phyloP scores from a whole-genome alignment of 2,113 vertebrate species.

The Chaetura pelagica region DNA sequence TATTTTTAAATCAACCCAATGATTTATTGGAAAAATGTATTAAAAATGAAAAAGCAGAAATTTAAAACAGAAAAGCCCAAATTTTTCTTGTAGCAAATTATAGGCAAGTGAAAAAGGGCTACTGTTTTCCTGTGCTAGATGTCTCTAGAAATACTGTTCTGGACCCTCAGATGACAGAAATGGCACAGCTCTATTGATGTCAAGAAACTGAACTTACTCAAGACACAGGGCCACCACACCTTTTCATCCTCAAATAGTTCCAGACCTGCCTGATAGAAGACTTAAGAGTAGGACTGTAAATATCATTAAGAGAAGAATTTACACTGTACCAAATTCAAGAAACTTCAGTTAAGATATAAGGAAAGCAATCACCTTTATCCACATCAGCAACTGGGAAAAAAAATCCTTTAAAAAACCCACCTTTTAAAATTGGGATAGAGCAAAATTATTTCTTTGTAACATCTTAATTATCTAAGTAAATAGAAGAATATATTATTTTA shows the following conservation, averaged over 20 bases:
- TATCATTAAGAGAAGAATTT: not conserved
- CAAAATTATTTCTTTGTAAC: not conserved
- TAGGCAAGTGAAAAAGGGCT: not conserved
- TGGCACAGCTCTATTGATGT: not conserved
- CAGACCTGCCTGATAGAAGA: not conserved
- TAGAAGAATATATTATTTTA: not conserved
- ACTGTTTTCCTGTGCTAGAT: not conserved
- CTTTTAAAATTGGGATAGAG: not conserved
- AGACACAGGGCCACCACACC: not conserved
- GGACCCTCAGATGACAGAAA: not conserved
- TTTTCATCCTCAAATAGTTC: not conserved
- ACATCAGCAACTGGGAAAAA: not conserved
- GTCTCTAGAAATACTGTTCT: not conserved
- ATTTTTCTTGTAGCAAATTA: not conserved
- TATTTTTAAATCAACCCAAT: not conserved
- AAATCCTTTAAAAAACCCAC: not conserved
- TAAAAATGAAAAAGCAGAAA: not conserved
- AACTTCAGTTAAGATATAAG: not conserved
- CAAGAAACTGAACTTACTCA: not conserved
- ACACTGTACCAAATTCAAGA: not conserved
- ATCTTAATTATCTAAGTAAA: not conserved
- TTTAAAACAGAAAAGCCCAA: not conserved
- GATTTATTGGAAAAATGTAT: not conserved
- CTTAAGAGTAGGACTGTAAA: not conserved
- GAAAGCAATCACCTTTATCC: not conserved